These are phyloP conservation scores for Chromis chromis DNA, from an alignment of 2,797 vertebrate genomes.

Conservation along the genomic window DNA sequence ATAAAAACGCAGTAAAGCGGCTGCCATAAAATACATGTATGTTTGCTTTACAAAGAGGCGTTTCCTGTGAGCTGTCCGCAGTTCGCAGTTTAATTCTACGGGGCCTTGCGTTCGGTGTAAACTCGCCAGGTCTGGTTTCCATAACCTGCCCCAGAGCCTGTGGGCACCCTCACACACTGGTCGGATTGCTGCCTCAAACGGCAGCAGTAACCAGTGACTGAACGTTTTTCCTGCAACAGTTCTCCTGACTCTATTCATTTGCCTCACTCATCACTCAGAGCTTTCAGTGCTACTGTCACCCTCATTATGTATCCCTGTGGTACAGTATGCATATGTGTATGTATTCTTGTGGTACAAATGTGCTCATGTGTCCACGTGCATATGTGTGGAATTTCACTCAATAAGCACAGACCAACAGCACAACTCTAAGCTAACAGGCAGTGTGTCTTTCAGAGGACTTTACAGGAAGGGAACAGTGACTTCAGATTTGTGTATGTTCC, in stretches of 20 bases:
- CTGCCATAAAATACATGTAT: conserved; percentile 79
- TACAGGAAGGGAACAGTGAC: no score
- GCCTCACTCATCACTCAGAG: neutral
- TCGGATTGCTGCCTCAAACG: conserved; percentile 11
- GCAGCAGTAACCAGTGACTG: conserved; percentile 17
- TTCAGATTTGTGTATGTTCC: no score
- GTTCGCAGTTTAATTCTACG: conserved; percentile 63
- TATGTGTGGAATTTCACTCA: no score
- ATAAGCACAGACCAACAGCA: no score
- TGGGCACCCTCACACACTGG: conserved; percentile 37
- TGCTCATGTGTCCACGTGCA: no score
- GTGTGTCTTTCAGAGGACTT: no score
- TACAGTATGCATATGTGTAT: no score
- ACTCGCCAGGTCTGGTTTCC: conserved; percentile 76
- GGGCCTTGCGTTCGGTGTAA: conserved; percentile 63
- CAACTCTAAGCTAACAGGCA: no score
- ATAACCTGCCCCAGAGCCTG: conserved; percentile 65
- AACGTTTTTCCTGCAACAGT: conserved; percentile 29
- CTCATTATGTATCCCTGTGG: neutral
- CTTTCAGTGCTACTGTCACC: conserved; percentile 38
- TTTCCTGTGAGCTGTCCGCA: conserved; percentile 82
- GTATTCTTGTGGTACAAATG: no score
- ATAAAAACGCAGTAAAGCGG: conserved; percentile 73
- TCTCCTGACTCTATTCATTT: conserved; percentile 23
- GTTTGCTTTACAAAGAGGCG: conserved; percentile 82